Evolutionary conservation across 2,113 vertebrate species (phyloP).

Genomic region (Pterocles burchelli): DNA sequence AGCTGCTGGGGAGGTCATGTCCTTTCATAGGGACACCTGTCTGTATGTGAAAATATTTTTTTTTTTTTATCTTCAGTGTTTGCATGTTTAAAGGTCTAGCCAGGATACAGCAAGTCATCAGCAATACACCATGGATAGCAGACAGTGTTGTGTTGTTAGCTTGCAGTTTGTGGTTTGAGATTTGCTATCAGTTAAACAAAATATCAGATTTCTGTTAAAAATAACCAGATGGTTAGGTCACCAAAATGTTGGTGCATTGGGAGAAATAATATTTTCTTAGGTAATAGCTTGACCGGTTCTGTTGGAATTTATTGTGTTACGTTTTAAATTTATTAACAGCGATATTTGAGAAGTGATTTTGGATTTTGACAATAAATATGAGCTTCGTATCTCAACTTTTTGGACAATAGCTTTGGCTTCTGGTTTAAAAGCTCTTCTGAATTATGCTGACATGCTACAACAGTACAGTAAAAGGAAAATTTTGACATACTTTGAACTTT

Average conservation of each 20-base stretch:
- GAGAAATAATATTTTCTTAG: background rate
- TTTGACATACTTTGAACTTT: background rate
- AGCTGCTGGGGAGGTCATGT: background rate
- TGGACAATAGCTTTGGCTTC: background rate
- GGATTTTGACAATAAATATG: background rate
- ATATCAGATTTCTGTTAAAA: background rate
- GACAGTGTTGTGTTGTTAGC: background rate
- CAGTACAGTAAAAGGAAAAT: background rate
- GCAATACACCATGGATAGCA: rapidly evolving
- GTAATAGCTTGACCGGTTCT: background rate
- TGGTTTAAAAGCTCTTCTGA: background rate
- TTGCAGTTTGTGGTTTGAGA: background rate
- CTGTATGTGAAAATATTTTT: background rate
- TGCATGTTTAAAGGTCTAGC: background rate
- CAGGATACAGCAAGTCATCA: background rate
- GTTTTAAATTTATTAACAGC: background rate
- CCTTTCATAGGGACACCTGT: background rate
- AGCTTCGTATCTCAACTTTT: background rate
- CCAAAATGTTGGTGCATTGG: background rate
- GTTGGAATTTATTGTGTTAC: background rate
- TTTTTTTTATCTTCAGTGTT: background rate
- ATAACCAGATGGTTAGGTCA: background rate
- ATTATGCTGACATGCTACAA: background rate
- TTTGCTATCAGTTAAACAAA: background rate
- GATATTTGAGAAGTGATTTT: background rate